Evolutionary conservation across 2,113 vertebrate species (phyloP), one percentile per base, ranked within the genome.

Genomic region (Hemiscyllium ocellatum): DNA sequence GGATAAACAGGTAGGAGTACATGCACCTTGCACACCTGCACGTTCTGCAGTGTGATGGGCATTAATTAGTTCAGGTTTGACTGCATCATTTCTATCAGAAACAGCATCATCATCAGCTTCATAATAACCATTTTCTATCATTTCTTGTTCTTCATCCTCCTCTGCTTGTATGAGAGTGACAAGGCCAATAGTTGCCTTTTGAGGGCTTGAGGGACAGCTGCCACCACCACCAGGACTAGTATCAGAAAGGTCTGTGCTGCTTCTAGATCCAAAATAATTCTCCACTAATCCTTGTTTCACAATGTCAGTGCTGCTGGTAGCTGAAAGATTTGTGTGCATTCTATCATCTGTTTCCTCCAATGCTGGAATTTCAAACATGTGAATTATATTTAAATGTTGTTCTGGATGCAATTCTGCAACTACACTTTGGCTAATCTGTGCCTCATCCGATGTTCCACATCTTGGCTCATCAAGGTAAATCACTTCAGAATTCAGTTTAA

Each of bases 121-220:
- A 2, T 99, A 99, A 97, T 98, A 99, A 87, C 99, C 99, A 0
- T 99, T 99, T 97, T 99, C 98, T 83, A 99, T 98, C 98, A 99
- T 99, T 96, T 99, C 98, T 56, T 98, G 98, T 96, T 99, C 97
- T 68, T 97, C 97, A 0, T 98, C 97, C 15, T 96, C 93, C 52
- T 95, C 97, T 10, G 97, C 97, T 65, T 97, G 96, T 66, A 96
- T 97, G 22, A 97, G 96, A 96, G 97, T 97, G 96, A 97, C 96
- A 95, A 96, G 96, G 3, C 97, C 97, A 94, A 94, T 96, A 17
- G 65, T 87, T 95, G 97, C 97, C 90, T 97, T 97, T 66, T 96
- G 97, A 97, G 97, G 97, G 95, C 96, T 97, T 95, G 96, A 94
- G 94, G 96, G 96, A 96, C 97, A 97, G 26, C 97, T 97, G 52